Evolutionary conservation across 2,797 vertebrate genomes (phyloP), one percentile per base, ranked within the genome.

Genomic region (Poecile montanus): DNA sequence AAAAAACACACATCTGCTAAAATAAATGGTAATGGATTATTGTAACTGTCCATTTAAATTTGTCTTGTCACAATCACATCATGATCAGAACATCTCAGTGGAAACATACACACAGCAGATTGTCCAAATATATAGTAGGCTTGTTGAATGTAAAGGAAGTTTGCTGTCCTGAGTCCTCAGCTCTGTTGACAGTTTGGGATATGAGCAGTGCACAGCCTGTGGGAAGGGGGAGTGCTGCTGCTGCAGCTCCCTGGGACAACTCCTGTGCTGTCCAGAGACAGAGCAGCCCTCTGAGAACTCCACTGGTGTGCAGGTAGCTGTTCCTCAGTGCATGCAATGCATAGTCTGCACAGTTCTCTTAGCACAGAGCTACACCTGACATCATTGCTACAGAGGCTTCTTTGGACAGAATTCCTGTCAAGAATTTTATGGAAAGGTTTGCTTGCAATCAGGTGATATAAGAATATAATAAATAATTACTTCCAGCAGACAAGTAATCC

Each of bases 341-440:
- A 9, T 23, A 10, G 16, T 54, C 30, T 67, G 47, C 68, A 63
- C 38, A 16, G 7, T 11, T 77, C 78, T 76, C 16, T 40, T 16
- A 77, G 54, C 77, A 53, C 2, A 5, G 14, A 77, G 30, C 66
- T 85, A 29, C 68, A 50, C 58, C 48, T 85, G 42, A 16, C 62
- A 17, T 11, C 11, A 44, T 16, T 50, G 27, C 44, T 48, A 19
- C n/a, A 58, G 32, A 85, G 16, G 40, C 48, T 76, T 91, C 76
- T 61, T 54, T 60, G n/a, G 53, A 25, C 17, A 48, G 62, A 79
- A 89, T 26, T 76, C 51, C 65, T 75, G 56, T 11, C 70, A 74
- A 74, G 61, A n/a, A 74, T 80, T 77, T 85, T 40, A 62, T 78
- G 70, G 32, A 85, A 82, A 13, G 7, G 8, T 70, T 86, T 90